Percentiles rank a stretch among this genome's conserved stretches.
These are phyloP conservation scores for Cylloceria caligata DNA, from an alignment of 2,888 invertebrate species.

Conservation along the genomic window DNA sequence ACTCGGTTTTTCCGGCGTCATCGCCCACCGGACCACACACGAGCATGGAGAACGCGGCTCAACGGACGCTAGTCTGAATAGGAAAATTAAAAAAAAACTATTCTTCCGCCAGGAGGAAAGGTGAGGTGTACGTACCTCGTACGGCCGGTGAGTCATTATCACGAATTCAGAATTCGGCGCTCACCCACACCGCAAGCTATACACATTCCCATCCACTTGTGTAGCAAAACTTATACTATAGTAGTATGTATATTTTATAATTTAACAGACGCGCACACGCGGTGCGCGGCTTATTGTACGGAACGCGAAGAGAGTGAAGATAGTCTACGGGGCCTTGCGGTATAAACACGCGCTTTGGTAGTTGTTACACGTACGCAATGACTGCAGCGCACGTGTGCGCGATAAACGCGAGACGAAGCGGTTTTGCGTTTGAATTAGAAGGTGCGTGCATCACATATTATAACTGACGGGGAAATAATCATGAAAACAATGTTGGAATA, in stretches of 20 bases:
- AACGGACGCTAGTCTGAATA: conserved; percentile 10
- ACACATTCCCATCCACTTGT: neutral
- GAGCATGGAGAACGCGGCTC: conserved; percentile 5
- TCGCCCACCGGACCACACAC: neutral
- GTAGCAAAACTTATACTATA: neutral
- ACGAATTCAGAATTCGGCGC: conserved; percentile 56
- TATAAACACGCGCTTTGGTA: conserved; percentile 5
- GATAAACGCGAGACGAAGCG: conserved; percentile 23
- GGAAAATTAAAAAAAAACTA: neutral
- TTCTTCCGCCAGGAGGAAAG: neutral
- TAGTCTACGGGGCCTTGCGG: conserved; percentile 29
- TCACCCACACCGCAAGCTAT: conserved; percentile 34
- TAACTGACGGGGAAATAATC: neutral
- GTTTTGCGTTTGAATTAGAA: conserved; percentile 46
- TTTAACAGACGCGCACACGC: conserved; percentile 28
- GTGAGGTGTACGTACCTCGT: conserved; percentile 59
- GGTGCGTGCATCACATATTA: conserved; percentile 7
- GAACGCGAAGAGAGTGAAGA: conserved; percentile 12
- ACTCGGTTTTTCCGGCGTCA: neutral
- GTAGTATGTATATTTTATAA: conserved; percentile 19
- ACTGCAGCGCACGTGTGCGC: neutral
- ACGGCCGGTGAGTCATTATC: conserved; percentile 78
- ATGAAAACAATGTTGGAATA: neutral
- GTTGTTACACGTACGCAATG: conserved; percentile 13
- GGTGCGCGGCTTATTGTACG: conserved; percentile 2